Percentiles rank a stretch among this genome's conserved stretches.
These are phyloP conservation scores for Betta splendens DNA, from an alignment of 2,797 vertebrate species.

Conservation along the genomic window DNA sequence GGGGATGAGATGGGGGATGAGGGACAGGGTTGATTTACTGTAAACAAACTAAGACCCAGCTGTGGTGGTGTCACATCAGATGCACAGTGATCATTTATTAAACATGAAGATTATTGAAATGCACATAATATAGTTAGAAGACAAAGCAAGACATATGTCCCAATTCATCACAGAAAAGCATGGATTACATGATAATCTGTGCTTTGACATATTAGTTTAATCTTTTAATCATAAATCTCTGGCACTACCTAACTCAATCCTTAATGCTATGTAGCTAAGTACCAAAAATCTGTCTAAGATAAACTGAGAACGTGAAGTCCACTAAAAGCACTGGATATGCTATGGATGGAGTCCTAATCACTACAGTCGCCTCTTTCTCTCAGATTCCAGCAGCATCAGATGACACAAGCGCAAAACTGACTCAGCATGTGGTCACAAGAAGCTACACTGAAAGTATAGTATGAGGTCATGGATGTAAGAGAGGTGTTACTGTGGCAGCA, in stretches of 20 bases:
- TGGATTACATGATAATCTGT: slow-evolving; percentile 30
- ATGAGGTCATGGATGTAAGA: slow-evolving; percentile 23
- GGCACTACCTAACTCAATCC: not conserved
- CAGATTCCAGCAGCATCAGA: slow-evolving; percentile 21
- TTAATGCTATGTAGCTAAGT: slow-evolving; percentile 5
- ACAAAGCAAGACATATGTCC: not conserved
- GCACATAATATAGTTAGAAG: not conserved
- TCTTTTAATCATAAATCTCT: slow-evolving; percentile 23
- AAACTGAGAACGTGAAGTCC: slow-evolving; percentile 4
- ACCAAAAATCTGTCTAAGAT: slow-evolving; percentile 14
- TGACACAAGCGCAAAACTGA: slow-evolving; percentile 34
- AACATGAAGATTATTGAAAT: not conserved
- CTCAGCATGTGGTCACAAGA: slow-evolving; percentile 33
- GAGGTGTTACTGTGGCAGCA: slow-evolving; percentile 20
- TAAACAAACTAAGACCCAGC: not conserved
- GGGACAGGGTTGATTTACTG: not conserved
- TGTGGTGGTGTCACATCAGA: not conserved
- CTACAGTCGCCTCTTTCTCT: slow-evolving; percentile 1
- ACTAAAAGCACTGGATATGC: not conserved
- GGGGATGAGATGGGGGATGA: not conserved
- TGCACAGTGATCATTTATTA: not conserved
- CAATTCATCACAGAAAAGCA: slow-evolving; percentile 13
- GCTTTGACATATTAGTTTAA: slow-evolving; percentile 22
- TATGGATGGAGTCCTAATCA: not conserved
- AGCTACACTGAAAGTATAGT: slow-evolving; percentile 19